phyloP scores from a whole-genome alignment of 2,888 invertebrate genomes.

The Nudaria mundana region DNA sequence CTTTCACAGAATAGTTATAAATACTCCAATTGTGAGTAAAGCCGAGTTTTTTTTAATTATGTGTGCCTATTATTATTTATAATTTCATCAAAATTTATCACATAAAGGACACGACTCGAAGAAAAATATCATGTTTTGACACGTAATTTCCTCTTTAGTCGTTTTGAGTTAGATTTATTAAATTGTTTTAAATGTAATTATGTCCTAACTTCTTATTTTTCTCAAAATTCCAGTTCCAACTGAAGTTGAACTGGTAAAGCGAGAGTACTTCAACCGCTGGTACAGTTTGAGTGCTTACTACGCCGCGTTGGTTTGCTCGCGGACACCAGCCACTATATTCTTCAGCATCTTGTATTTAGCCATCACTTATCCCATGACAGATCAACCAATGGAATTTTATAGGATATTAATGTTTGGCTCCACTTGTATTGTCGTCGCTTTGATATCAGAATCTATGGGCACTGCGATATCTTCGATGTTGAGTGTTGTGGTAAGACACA shows the following conservation, averaged over 20 bases:
- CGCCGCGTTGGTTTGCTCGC: constrained; percentile 86
- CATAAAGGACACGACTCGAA: too few species aligned
- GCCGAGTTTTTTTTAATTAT: too few species aligned
- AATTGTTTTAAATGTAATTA: too few species aligned
- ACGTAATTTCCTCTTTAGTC: too few species aligned
- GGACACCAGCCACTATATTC: constrained; percentile 86
- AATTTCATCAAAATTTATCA: too few species aligned
- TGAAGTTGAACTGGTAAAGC: constrained; percentile 88
- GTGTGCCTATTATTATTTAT: too few species aligned
- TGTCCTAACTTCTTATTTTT: too few species aligned
- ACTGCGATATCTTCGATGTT: constrained; percentile 87
- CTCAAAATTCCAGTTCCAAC: constrained; percentile 92
- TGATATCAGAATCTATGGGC: constrained; percentile 90
- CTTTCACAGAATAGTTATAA: too few species aligned
- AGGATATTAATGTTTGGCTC: constrained; percentile 85
- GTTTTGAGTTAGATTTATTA: too few species aligned
- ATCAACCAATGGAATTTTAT: constrained; percentile 87
- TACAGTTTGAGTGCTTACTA: constrained; percentile 90
- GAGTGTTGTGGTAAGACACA: constrained; percentile 86
- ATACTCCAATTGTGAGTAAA: too few species aligned
- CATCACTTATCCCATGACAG: constrained; percentile 87
- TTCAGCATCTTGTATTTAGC: constrained; percentile 84
- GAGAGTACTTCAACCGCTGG: constrained; percentile 93
- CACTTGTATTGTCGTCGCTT: constrained; percentile 85
- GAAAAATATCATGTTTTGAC: too few species aligned